Evolutionary conservation across 2,888 invertebrate genomes (phyloP), one percentile per base, ranked within the genome.

Genomic region (Hololepta plana): DNA sequence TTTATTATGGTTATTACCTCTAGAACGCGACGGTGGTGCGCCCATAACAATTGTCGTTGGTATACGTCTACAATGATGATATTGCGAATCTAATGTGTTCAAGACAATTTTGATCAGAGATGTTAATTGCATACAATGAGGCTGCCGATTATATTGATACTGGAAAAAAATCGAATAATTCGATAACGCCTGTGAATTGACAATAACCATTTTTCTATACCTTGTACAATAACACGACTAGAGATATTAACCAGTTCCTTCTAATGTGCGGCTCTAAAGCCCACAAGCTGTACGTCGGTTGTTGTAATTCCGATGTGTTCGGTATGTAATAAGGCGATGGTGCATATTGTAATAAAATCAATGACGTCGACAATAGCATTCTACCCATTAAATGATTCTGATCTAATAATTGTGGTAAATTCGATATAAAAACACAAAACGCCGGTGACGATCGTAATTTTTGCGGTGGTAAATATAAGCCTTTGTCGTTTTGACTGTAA

Each of bases 371-470:
- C 4, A 95, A 67, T 27, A 98, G 69, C 31, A 76, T 67, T 39
- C 80, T 79, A 0, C 95, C 95, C 64, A 98, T 87, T 35, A 79
- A 61, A 49, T 93, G 87, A 57, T 98, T 98, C 51, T 90, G 85
- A 52, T 98, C 98, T 45, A 98, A 50, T 7, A 98, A 68, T 60
- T 88, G 88, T 0, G 95, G 90, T 33, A 96, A 56, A 47, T 88
- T 91, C 15, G 87, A 75, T 48, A 98, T 61, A 50, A 95, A 96
- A 2, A 90, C 90, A 56, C 91, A 93, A 58, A 95, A 95, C 2
- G 91, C 87, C 1, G 95, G 81, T 1, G 93, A 91, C 31, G 72
- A 67, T 42, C 95, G 82, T 26, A 96, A 55, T 32, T 76, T 71
- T 28, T 74, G 71, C 0, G 96, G 88, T 4, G 87, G 72, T n/a